Evolutionary conservation across 1,140 invertebrate species (phyloP), one percentile per base, ranked within the genome.

Genomic region (Onthophagus taurus): DNA sequence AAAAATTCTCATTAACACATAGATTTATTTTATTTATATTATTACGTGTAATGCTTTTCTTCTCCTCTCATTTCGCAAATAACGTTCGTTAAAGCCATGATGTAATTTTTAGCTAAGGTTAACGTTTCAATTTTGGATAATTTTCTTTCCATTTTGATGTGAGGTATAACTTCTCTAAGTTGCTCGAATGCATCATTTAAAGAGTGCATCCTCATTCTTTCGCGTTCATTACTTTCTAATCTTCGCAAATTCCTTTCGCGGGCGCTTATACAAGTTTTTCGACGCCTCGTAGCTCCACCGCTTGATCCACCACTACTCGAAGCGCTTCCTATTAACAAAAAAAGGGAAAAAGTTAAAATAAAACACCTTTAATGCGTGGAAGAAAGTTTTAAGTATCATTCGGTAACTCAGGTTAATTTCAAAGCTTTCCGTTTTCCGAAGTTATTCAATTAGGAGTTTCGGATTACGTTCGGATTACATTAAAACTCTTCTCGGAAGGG

Each of bases 101-200:
- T 92, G 66, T 93, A 93, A 71, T 92, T 91, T 71, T 89, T 89
- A 48, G 89, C 89, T 61, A 93, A 68, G 2, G 89, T 91, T 41
- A 93, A 66, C 0, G 89, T 93, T 68, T 92, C 89, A 57, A 93
- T 89, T 70, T 93, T 93, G 4, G 86, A 88, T 31, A 92, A 66
- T 60, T 86, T 85, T 35, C 79, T 66, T 54, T 90, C 87, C 67
- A 88, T 82, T 56, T 83, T 83, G 16, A 92, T 83, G 60, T 92
- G 88, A n/a, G 89, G 89, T 57, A 94, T 91, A 9, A 93, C 89
- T 64, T 89, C 83, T 46, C 89, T 74, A 17, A 94, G 71, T 63
- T 83, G 84, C 80, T 92, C 84, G 60, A 94, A 94, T 5, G 89
- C 89, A 59, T 91, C 85, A 60, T 93, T 94, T 31, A 93, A 71